Conservation (phyloP, 2,113 vertebrate genomes). For the Rhinolophus ferrumequinum region DNA sequence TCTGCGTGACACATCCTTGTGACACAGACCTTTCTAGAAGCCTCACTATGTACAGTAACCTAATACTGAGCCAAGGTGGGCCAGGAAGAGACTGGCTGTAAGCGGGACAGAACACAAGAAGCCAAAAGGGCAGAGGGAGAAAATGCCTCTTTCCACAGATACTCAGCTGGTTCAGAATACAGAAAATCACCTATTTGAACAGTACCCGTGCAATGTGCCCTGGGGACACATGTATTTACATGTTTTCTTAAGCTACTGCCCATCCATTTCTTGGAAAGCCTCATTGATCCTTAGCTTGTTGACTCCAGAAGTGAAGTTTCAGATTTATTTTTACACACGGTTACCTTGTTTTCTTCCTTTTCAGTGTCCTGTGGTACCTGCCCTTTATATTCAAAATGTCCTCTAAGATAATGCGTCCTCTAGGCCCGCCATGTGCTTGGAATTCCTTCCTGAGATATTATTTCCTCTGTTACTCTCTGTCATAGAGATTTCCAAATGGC, state of each 20-base stretch:
- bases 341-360: slow-evolving; percentile 15
- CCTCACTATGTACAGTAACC: no score
- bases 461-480: background rate
- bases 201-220: accelerated
- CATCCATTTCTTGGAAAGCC: background rate
- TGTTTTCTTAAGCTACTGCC: background rate
- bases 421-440: background rate
- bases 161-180: background rate
- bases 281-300: background rate
- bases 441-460: background rate
- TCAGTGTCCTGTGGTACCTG: background rate
- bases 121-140: background rate
- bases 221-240: background rate
- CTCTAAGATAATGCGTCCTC: background rate
- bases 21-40: no score
- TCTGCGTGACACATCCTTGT: no score
- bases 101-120: background rate
- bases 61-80: no score
- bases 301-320: background rate
- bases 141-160: background rate
- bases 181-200: background rate
- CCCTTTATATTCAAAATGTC: background rate
- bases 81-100: no score
- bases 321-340: background rate
- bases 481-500: background rate